These are phyloP conservation scores for Serripes groenlandicus DNA, from an alignment of 2,888 invertebrate genomes.

Conservation along the genomic window DNA sequence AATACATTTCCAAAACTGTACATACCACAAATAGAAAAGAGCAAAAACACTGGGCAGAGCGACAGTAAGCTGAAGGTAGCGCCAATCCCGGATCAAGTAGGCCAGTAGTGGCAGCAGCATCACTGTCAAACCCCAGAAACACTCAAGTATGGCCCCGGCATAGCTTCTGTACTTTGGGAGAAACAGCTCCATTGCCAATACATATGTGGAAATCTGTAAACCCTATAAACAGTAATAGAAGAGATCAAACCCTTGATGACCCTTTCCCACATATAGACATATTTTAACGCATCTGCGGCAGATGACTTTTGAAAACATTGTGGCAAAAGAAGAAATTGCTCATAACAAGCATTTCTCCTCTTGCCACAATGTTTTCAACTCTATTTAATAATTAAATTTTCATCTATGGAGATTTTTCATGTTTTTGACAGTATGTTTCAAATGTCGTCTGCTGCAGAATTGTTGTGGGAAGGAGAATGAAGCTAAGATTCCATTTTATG, in stretches of 20 bases:
- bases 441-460: too few species aligned
- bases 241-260: background rate
- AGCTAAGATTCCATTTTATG: too few species aligned
- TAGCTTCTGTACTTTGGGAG: constrained; percentile 87
- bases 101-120: constrained; percentile 87
- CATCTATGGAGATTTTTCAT: too few species aligned
- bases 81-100: constrained; percentile 88
- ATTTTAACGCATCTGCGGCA: background rate
- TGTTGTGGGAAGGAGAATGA: too few species aligned
- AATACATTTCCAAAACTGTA: too few species aligned
- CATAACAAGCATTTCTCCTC: too few species aligned
- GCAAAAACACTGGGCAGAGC: constrained; percentile 87
- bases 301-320: background rate
- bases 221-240: constrained; percentile 80
- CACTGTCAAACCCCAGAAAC: constrained; percentile 87
- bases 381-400: too few species aligned
- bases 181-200: constrained; percentile 88
- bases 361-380: too few species aligned
- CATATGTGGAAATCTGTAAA: constrained; percentile 88
- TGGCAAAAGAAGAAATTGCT: background rate
- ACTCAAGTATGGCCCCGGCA: constrained; percentile 87
- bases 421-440: too few species aligned
- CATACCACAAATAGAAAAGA: constrained; percentile 86
- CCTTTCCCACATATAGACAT: background rate
- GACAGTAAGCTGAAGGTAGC: constrained; percentile 87